Evolutionary conservation across 1,140 invertebrate species (phyloP).

Genomic region (Hyles euphorbiae): DNA sequence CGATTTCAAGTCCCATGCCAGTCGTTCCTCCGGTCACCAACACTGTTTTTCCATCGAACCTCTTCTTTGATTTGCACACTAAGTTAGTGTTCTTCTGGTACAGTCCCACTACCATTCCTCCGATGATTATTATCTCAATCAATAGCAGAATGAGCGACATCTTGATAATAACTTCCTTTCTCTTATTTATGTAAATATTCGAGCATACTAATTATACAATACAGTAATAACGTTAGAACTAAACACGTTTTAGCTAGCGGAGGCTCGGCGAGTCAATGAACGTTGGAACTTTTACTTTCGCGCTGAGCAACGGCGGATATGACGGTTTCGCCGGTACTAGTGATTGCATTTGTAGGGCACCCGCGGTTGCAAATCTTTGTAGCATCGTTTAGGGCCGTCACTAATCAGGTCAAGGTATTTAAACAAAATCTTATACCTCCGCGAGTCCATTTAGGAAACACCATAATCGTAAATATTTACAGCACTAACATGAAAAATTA

Average conservation of each 20-base stretch:
- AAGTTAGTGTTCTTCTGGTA: constrained; percentile 52
- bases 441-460: too few relatives aligned
- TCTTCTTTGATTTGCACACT: constrained; percentile 42
- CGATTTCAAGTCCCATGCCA: constrained; percentile 88
- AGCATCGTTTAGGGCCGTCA: too few relatives aligned
- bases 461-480: background rate
- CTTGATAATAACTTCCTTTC: background rate
- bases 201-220: too few relatives aligned
- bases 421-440: too few relatives aligned
- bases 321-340: too few relatives aligned
- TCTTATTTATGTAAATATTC: too few relatives aligned
- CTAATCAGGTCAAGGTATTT: too few relatives aligned
- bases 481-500: too few relatives aligned
- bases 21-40: constrained; percentile 86
- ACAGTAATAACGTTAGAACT: too few relatives aligned
- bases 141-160: constrained; percentile 36
- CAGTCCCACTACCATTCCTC: constrained; percentile 31
- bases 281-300: background rate
- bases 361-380: too few relatives aligned
- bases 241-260: constrained; percentile 2
- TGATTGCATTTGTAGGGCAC: too few relatives aligned
- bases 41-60: constrained; percentile 43
- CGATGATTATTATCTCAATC: constrained; percentile 22
- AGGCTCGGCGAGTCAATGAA: constrained; percentile 13
- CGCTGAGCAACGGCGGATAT: too few relatives aligned